Percentiles rank a stretch among this genome's conserved stretches.
Evolutionary conservation across 1,140 invertebrate genomes (phyloP).

Genomic region (Zaprionus nigranus): DNA sequence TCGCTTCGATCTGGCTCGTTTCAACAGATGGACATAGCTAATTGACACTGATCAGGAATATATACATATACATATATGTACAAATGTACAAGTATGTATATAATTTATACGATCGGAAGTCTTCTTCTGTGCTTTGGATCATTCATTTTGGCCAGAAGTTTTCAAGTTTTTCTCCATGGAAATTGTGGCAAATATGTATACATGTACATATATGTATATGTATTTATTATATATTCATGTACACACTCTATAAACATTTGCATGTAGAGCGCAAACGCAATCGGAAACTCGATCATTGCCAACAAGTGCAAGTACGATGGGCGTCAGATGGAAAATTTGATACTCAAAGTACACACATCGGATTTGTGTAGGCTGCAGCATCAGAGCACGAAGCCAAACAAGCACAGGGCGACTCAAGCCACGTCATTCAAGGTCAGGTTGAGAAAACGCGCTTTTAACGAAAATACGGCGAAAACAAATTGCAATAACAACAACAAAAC

Average conservation of each 20-base stretch:
- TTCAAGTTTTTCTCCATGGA: no score
- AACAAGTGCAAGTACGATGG: background rate
- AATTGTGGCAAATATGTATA: background rate
- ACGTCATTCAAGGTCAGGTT: slow-evolving; percentile 26
- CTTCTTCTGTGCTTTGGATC: no score
- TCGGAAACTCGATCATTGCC: background rate
- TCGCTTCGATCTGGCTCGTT: no score
- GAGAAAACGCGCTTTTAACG: background rate
- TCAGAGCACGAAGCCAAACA: slow-evolving; percentile 16
- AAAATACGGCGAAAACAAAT: background rate
- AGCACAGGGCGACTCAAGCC: slow-evolving; percentile 26
- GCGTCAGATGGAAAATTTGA: background rate
- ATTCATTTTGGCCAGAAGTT: no score
- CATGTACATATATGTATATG: no score
- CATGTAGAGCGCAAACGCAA: background rate
- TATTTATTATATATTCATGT: background rate
- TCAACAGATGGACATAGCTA: no score
- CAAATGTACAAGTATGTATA: no score
- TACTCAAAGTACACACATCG: background rate
- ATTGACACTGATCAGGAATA: no score
- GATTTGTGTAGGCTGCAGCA: background rate
- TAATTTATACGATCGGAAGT: no score
- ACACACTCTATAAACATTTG: background rate
- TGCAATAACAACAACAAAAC: background rate
- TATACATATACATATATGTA: no score